phyloP scores from a whole-genome alignment of 2,888 invertebrate genomes.

The Odontocerum albicorne region DNA sequence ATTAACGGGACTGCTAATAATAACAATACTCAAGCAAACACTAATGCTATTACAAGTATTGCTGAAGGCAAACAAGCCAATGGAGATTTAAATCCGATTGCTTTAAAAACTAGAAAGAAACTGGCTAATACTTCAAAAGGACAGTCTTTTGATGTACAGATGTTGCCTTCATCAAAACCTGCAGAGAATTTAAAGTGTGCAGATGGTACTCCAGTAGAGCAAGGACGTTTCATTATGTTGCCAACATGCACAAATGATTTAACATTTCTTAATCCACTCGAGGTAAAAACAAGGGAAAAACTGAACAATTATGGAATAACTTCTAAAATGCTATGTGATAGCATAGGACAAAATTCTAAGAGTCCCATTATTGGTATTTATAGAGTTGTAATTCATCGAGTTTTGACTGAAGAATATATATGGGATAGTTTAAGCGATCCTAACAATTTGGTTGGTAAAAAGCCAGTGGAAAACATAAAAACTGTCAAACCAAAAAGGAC shows the following conservation, averaged over 20 bases:
- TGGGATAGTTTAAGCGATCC: conserved; percentile 36
- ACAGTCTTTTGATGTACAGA: conserved; percentile 45
- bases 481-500: conserved; percentile 26
- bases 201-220: conserved; percentile 45
- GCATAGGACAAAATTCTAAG: conserved; percentile 60
- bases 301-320: conserved; percentile 62
- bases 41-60: conserved; percentile 26
- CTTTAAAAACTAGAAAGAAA: conserved; percentile 2
- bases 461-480: conserved; percentile 17
- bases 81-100: conserved; percentile 7
- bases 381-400: conserved; percentile 65
- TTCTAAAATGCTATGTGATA: conserved; percentile 57
- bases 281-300: conserved; percentile 55
- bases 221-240: conserved; percentile 48
- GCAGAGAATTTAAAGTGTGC: conserved; percentile 42
- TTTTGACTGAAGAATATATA: conserved; percentile 39
- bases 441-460: conserved; percentile 22
- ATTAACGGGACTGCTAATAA: conserved; percentile 16
- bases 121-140: conserved; percentile 25
- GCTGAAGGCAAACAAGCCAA: conserved; percentile 28
- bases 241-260: conserved; percentile 47
- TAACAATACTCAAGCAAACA: conserved; percentile 17
- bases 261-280: conserved; percentile 46
- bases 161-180: conserved; percentile 39
- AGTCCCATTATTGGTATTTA: conserved; percentile 71